phyloP scores from a whole-genome alignment of 2,888 invertebrate genomes.

The Seladonia tumulorum region DNA sequence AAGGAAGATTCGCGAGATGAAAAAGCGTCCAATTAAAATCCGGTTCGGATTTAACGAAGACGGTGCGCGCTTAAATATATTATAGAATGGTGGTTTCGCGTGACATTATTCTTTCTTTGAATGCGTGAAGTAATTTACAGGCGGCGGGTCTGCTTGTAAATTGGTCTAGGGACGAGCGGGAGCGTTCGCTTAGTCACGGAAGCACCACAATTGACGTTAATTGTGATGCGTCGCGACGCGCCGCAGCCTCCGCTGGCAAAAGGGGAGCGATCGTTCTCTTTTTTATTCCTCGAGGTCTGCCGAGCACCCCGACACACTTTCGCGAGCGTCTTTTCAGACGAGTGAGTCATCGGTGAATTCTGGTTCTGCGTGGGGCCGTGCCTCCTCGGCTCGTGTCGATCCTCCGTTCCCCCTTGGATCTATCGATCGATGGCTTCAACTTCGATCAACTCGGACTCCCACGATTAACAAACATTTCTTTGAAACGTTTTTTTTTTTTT shows the following conservation, averaged over 20 bases:
- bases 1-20: background rate
- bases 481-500: no score
- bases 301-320: constrained; percentile 45
- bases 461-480: background rate
- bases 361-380: background rate
- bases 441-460: background rate
- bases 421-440: background rate
- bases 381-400: background rate
- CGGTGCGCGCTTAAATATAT: background rate
- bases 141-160: background rate
- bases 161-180: background rate
- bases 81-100: background rate
- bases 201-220: constrained; percentile 71
- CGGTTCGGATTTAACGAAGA: background rate
- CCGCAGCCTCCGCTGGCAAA: constrained; percentile 4
- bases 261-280: constrained; percentile 12
- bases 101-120: constrained; percentile 1
- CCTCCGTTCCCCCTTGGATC: background rate
- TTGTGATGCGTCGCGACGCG: constrained; percentile 62
- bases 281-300: constrained; percentile 23
- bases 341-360: constrained; percentile 46
- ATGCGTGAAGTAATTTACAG: constrained; percentile 5
- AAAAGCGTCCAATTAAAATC: background rate
- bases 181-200: constrained; percentile 8
- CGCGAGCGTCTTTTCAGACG: constrained; percentile 11